These are phyloP conservation scores for Bolborhynchus lineola DNA, from an alignment of 2,113 vertebrate species.

Conservation along the genomic window DNA sequence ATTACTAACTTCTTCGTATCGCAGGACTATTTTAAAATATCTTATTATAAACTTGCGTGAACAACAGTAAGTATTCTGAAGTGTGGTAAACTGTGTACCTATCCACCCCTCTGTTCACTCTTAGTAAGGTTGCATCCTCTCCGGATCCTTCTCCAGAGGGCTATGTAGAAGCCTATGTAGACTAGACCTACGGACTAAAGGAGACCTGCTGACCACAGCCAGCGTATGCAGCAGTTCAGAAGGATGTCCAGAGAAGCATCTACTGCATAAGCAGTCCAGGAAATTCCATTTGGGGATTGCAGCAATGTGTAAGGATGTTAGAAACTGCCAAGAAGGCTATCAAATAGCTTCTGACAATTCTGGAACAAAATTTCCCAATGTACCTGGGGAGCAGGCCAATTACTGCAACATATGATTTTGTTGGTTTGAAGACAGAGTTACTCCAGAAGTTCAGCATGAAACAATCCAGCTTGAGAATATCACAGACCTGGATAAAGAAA, in stretches of 20 bases:
- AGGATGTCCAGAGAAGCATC: not conserved
- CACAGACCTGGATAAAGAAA: not conserved
- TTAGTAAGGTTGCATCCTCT: not conserved
- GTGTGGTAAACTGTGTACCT: not conserved
- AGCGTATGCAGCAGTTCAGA: not conserved
- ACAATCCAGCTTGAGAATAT: not conserved
- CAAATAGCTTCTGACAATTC: not conserved
- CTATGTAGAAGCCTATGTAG: not conserved
- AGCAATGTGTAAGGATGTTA: not conserved
- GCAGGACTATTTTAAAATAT: not conserved
- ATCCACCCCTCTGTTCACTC: not conserved
- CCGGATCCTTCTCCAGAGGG: not conserved
- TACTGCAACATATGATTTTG: rapidly evolving
- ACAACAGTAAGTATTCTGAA: not conserved
- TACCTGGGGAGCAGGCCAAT: not conserved
- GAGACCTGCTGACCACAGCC: not conserved
- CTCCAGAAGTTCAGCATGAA: not conserved
- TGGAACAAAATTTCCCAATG: not conserved
- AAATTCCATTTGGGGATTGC: not conserved
- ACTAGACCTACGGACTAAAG: rapidly evolving
- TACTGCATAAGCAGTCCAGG: not conserved
- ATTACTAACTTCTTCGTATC: not conserved
- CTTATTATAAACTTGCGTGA: not conserved
- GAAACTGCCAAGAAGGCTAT: not conserved
- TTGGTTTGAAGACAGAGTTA: not conserved